Conservation (phyloP, 2,888 invertebrate genomes). For the Trileptium ribeirensis region DNA sequence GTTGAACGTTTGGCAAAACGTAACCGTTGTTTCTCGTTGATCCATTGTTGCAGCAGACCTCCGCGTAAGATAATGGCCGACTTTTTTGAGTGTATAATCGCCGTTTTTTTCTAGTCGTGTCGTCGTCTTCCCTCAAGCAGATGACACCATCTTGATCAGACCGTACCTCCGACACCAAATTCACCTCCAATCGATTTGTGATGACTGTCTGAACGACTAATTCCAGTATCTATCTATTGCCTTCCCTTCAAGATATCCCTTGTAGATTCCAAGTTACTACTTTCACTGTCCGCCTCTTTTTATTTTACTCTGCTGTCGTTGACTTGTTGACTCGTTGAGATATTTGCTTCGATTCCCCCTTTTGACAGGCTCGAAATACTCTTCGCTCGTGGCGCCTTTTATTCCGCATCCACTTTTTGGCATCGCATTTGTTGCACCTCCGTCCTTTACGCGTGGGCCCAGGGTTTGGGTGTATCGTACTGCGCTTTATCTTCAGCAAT, state of each 20-base stretch:
- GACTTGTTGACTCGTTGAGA: no score
- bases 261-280: neutral
- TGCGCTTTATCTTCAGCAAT: neutral
- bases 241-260: no score
- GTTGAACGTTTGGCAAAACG: neutral
- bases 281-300: no score
- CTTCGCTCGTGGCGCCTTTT: neutral
- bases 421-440: neutral
- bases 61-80: neutral
- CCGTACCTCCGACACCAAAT: neutral
- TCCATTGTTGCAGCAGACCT: neutral
- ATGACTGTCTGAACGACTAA: no score
- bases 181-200: neutral
- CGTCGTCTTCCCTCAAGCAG: neutral
- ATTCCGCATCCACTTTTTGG: neutral
- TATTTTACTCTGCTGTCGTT: no score
- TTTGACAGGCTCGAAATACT: neutral
- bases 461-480: conserved; percentile 9
- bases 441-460: neutral
- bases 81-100: neutral
- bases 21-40: neutral
- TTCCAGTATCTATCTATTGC: no score
- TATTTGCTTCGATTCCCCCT: neutral
- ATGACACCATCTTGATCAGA: neutral
- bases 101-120: no score